A percentile compares a stretch with the other conserved stretches of the same genome.
Conservation (phyloP, 53 echinoderm and acorn worm species). For the Echinarachnius parma region DNA sequence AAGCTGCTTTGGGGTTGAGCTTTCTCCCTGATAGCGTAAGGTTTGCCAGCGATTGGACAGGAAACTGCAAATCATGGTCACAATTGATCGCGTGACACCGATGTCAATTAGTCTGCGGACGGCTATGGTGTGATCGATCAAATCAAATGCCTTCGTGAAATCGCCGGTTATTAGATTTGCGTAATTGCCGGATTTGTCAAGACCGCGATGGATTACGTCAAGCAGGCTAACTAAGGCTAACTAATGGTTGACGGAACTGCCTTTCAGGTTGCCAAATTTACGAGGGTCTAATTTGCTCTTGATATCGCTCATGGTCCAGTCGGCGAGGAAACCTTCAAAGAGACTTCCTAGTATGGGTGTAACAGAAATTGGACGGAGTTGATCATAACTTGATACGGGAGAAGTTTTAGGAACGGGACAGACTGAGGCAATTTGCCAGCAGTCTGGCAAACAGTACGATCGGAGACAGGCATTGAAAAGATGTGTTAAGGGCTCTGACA, state of each 20-base stretch:
- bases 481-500: slow-evolving; percentile 16
- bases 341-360: no score
- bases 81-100: slow-evolving; percentile 18
- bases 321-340: slow-evolving; percentile 44
- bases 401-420: slow-evolving; percentile 38
- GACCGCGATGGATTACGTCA: slow-evolving; percentile 18
- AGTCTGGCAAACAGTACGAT: slow-evolving; percentile 19
- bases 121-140: slow-evolving; percentile 29
- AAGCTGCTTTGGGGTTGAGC: background rate
- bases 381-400: background rate
- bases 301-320: slow-evolving; percentile 36
- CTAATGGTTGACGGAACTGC: slow-evolving; percentile 35
- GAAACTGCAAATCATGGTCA: slow-evolving; percentile 46
- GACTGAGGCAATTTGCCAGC: slow-evolving; percentile 37
- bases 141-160: no score
- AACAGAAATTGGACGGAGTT: slow-evolving; percentile 30
- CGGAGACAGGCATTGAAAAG: slow-evolving; percentile 50
- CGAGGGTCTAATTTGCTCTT: no score
- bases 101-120: slow-evolving; percentile 15
- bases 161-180: no score
- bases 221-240: slow-evolving; percentile 33
- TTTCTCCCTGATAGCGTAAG: slow-evolving; percentile 19
- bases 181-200: slow-evolving; percentile 29
- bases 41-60: slow-evolving; percentile 18
- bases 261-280: slow-evolving; percentile 28